A percentile compares a stretch with the other conserved stretches of the same genome.
Conservation (phyloP, 2,113 vertebrate genomes). For the Ahaetulla prasina region DNA sequence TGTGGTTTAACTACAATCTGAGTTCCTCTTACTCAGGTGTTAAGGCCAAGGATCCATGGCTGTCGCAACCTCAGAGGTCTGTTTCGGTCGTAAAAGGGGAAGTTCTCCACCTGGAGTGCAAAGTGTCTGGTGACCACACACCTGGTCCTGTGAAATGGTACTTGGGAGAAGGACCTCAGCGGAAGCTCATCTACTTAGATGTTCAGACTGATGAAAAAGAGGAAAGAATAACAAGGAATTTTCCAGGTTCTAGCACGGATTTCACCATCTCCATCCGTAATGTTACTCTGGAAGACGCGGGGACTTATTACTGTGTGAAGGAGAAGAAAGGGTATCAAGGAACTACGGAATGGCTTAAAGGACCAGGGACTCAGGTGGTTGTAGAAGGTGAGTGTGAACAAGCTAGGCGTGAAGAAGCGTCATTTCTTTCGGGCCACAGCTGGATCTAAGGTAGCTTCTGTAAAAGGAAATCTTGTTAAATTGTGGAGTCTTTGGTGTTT, state of each 20-base stretch:
- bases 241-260: accelerated
- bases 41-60: accelerated
- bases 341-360: accelerated
- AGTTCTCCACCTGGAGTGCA: conserved; percentile 16
- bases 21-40: neutral
- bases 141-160: neutral
- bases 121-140: accelerated
- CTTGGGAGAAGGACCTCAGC: neutral
- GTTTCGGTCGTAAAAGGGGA: accelerated
- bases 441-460: no score
- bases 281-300: accelerated
- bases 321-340: accelerated
- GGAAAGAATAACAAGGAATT: accelerated
- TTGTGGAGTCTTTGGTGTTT: no score
- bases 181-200: neutral
- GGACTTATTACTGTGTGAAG: conserved; percentile 41
- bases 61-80: neutral
- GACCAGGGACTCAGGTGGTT: accelerated
- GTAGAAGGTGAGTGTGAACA: conserved; percentile 14
- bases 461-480: no score
- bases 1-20: neutral
- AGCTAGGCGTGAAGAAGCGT: neutral
- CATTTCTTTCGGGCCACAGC: no score
- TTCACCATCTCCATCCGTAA: conserved; percentile 29
- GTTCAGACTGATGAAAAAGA: accelerated